Base-by-base conservation (phyloP, 2,888 invertebrate genomes). In the Lasioglossum zephyrum region DNA sequence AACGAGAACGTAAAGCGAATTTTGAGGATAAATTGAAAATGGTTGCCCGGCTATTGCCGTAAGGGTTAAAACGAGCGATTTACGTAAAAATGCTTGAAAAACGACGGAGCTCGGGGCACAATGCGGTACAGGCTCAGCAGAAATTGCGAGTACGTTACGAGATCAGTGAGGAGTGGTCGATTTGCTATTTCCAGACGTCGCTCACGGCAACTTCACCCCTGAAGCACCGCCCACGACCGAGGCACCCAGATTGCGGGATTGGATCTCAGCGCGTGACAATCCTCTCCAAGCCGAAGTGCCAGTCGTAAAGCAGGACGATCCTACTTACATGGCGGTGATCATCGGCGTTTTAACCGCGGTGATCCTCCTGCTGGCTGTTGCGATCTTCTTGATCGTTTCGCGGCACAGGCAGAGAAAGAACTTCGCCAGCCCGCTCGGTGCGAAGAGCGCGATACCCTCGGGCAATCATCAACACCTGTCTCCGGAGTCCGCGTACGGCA, bases 311-410 rank as follows among this genome's bases (percentile, higher is more conserved):
- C 95, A 96, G 89, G 96, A 96, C 85, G 96, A 96, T 89, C 95
- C 95, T 84, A 95, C 96, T 5, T 96, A 96, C 93, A 96, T 96
- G 95, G 96, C 96, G 9, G 95, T 96, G 88, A 96, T 96, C 90
- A 96, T 96, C 89, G 96, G 96, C 26, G 95, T 96, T 31, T 93
- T 96, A 77, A 96, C 96, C 80, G 96, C 96, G 1, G 96, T 96
- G 84, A 96, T 96, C 84, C 95, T 96, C 77, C 94, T 96, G 31
- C 94, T 96, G 79, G 96, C 96, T 31, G 96, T 96, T 69, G 96
- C 96, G 84, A 96, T 96, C 89, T 95, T 96, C 92, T 94, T 96
- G 82, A 96, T 96, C 93, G 95, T 96, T 57, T 94, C 95, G 36
- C 93, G 96, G 11, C 96, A 96, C 91, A 93, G 96, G 8, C 95